phyloP scores from a whole-genome alignment of 1,140 invertebrate species.

The Amyelois transitella region DNA sequence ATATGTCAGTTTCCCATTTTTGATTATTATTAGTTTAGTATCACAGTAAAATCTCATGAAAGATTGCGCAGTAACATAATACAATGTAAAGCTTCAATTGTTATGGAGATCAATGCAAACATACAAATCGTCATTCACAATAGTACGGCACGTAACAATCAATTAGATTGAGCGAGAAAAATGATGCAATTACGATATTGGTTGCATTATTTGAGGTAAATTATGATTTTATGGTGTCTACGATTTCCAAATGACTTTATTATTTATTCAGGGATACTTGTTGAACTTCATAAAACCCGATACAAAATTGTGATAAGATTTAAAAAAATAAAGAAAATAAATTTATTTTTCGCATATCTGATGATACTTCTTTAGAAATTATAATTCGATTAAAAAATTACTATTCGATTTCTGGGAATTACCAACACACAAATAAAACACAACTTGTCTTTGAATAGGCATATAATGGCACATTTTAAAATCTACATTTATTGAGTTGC shows the following conservation, averaged over 20 bases:
- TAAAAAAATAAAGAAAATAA: neutral
- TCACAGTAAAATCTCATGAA: no score
- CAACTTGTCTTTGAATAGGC: no score
- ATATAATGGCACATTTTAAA: no score
- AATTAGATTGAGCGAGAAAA: conserved; percentile 16
- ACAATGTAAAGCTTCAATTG: neutral
- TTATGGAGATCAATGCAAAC: neutral
- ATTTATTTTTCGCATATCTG: no score
- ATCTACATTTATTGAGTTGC: no score
- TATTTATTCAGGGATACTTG: neutral
- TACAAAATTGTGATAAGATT: neutral
- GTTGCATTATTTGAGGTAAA: conserved; percentile 5
- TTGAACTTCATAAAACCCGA: neutral
- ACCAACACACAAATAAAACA: no score
- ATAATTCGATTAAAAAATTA: no score
- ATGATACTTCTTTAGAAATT: no score
- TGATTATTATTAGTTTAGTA: no score
- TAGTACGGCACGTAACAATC: conserved; percentile 5
- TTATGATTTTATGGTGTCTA: neutral
- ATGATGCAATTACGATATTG: conserved; percentile 6
- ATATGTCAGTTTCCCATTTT: no score
- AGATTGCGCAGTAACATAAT: no score
- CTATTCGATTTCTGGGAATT: no score
- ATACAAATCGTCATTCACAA: neutral
- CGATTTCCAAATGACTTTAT: neutral